phyloP scores from a whole-genome alignment of 2,888 invertebrate genomes.

The Eristalis pertinax region DNA sequence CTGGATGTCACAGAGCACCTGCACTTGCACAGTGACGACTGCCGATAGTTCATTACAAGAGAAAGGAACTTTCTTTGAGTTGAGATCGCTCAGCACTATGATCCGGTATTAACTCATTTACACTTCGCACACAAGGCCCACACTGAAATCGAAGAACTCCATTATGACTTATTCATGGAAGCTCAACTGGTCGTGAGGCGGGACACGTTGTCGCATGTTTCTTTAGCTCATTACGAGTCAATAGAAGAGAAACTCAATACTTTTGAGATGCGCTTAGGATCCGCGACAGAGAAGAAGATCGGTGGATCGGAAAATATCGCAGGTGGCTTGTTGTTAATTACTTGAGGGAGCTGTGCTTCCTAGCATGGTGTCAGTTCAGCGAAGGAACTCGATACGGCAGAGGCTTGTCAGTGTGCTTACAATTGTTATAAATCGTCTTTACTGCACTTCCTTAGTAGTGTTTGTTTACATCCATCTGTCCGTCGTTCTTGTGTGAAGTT shows the following conservation, averaged over 20 bases:
- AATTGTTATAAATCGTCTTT: background rate
- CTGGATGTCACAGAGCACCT: background rate
- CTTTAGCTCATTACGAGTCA: constrained; percentile 22
- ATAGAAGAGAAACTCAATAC: constrained; percentile 36
- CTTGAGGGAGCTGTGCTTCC: constrained; percentile 9
- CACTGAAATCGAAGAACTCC: background rate
- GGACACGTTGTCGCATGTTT: constrained; percentile 29
- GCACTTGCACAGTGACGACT: background rate
- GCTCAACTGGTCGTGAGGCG: background rate
- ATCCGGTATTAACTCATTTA: constrained; percentile 27
- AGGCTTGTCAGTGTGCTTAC: background rate
- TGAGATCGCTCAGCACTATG: background rate
- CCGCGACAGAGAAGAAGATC: background rate
- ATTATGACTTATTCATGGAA: background rate
- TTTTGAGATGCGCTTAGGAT: constrained; percentile 14
- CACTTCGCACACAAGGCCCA: background rate
- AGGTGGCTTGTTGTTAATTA: constrained; percentile 11
- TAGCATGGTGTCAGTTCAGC: background rate
- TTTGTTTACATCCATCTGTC: background rate
- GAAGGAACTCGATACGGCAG: background rate
- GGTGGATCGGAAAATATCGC: background rate
- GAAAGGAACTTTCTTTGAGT: constrained; percentile 27
- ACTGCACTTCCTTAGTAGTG: background rate
- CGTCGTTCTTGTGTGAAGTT: background rate
- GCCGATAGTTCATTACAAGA: constrained; percentile 21